Base-by-base conservation (phyloP, 1,140 invertebrate genomes). In the Chelonus insularis region DNA sequence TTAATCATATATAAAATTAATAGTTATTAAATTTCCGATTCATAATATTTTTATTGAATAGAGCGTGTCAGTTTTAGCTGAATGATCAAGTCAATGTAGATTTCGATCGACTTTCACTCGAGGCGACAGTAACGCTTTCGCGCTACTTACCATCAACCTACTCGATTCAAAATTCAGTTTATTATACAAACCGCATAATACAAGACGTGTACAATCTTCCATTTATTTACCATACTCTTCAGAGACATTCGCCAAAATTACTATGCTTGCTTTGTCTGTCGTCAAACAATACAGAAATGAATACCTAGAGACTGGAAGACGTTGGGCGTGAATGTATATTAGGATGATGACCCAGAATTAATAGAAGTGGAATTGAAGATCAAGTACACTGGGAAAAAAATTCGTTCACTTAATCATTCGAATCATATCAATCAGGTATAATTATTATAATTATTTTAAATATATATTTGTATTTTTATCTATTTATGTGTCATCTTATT, bases 31-130 rank as follows among this genome's bases (percentile, higher is more conserved):
- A 7, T 29, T 29, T 29, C 3, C 25, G 25, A 29, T 29, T 29
- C 7, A 29, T 7, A 29, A 43, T 43, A 8, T 43, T 16, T 43
- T 16, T 21, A 56, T 56, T 23, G 23, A 16, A 6, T 5, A 9
- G 3, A 16, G 29, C 14, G 6, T 57, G 16, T 43, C 14, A 21
- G 25, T 21, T 16, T 18, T 57, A n/a, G 11, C 4, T 32, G 14
- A 48, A 29, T 11, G 25, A 59, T 14, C 32, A 29, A 50, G 45
- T 25, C 48, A 60, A 20, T 14, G 23, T 36, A 20, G 61, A 67
- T 48, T 67, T 67, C 58, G 62, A 57, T 66, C 56, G 61, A 70
- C 70, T 73, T 73, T 73, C 69, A 71, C 72, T 71, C 52, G 48
- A 45, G 16, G 20, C 41, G 63, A 69, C 60, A 62, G 62, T 50